Evolutionary conservation across 2,797 vertebrate species (phyloP).

Genomic region (Sebastiscus tertius): DNA sequence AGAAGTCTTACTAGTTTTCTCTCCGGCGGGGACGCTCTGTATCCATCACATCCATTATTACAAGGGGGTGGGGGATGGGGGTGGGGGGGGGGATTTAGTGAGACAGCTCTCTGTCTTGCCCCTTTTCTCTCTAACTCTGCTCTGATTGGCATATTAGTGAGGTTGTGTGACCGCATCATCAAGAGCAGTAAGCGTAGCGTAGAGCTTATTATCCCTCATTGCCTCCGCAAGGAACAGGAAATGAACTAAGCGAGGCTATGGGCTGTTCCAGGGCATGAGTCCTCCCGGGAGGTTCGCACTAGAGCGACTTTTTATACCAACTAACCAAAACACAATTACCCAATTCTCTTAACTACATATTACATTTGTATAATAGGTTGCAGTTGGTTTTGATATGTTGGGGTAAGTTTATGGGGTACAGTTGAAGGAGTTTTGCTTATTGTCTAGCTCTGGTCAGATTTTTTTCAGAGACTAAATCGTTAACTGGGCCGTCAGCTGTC

Average conservation of each 20-base stretch:
- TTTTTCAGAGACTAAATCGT: neutral
- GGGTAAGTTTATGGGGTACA: constrained; percentile 20
- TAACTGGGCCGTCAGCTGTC: constrained; percentile 19
- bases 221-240: constrained; percentile 78
- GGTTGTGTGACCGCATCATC: constrained; percentile 60
- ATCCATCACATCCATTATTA: constrained; percentile 37
- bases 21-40: constrained; percentile 15
- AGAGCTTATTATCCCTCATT: constrained; percentile 76
- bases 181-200: constrained; percentile 57
- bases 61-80: neutral
- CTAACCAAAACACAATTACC: constrained; percentile 76
- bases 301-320: constrained; percentile 64
- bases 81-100: neutral
- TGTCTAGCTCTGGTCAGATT: neutral
- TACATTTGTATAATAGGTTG: constrained; percentile 58
- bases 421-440: neutral
- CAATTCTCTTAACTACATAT: constrained; percentile 64
- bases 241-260: constrained; percentile 73
- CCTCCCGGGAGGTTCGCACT: constrained; percentile 63
- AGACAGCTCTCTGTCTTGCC: constrained; percentile 19
- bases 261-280: constrained; percentile 62
- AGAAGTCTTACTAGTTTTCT: constrained; percentile 15
- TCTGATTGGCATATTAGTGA: constrained; percentile 60
- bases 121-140: constrained; percentile 9
- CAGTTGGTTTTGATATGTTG: constrained; percentile 61